Base-by-base conservation (phyloP, 2,113 vertebrate species). In the Parotia lawesii region DNA sequence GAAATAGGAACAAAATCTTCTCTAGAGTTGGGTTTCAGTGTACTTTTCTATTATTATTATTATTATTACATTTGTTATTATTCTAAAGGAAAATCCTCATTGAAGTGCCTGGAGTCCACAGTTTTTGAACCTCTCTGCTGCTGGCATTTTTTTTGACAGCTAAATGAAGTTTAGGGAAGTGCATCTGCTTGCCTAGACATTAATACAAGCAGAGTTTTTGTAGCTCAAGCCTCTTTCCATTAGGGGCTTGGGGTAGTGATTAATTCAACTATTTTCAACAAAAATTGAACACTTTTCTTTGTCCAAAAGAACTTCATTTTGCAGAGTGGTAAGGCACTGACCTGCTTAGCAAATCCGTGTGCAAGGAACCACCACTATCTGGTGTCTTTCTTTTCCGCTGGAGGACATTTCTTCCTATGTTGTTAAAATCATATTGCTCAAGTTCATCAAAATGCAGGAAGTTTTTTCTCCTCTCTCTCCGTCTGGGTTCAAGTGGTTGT, bases 131-230 rank as follows among this genome's bases (percentile, higher is more conserved):
- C 6, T 77, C 73, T 95, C 53, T 93, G 54, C 77, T 87, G 56
- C 70, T 89, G 70, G 62, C 10, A 4, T 83, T 86, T 89, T 88
- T 56, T 65, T 94, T 93, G 50, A 87, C 58, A 70, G 71, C 67
- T 87, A 76, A 95, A 80, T 92, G 40, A 94, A 66, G 95, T 71
- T 51, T 90, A 48, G 45, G 21, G 28, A 82, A 38, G 10, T 76
- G 40, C 0, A 3, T 70, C 27, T 90, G 18, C 85, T 76, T 2
- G 4, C 72, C 50, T 88, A 90, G 94, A 95, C 78, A 73, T 94
- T 94, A 93, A 78, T 67, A 83, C 17, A 90, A 81, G 62, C 80
- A 93, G 83, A 87, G 8, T 35, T 88, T 97, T 96, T 95, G 88
- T 85, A 76, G 58, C 66, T 67, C 42, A 65, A 94, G 79, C 28